phyloP scores from a whole-genome alignment of 2,113 vertebrate genomes.

The Grantiella picta region DNA sequence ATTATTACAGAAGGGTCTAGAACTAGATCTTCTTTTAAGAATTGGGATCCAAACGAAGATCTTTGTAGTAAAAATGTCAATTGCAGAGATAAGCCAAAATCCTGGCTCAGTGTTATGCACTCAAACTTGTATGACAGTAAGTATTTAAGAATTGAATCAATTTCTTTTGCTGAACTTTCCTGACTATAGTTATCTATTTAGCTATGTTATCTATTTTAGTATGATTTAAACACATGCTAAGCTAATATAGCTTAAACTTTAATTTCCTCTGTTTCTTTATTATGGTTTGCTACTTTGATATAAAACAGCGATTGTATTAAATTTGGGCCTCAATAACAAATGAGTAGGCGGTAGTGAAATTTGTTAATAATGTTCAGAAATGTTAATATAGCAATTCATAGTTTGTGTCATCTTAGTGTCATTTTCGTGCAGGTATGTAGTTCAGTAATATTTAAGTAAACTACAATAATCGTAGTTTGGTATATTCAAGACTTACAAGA shows the following conservation, averaged over 20 bases:
- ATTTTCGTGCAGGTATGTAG: background rate
- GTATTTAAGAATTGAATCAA: background rate
- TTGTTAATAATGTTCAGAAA: constrained; percentile 41
- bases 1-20: background rate
- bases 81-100: background rate
- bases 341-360: background rate
- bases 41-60: background rate
- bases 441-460: background rate
- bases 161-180: background rate
- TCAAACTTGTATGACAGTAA: background rate
- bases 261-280: constrained; percentile 56
- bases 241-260: constrained; percentile 54
- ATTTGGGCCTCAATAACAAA: constrained; percentile 29
- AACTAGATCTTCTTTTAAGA: background rate
- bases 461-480: background rate
- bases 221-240: constrained; percentile 35
- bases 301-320: constrained; percentile 15
- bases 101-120: background rate
- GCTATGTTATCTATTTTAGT: no score
- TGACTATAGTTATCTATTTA: background rate
- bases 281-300: constrained; percentile 48
- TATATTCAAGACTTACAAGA: background rate
- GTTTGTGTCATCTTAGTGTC: background rate
- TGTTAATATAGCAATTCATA: background rate
- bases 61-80: background rate